A percentile compares a stretch with the other conserved stretches of the same genome.
These are phyloP conservation scores for Rhabdomys dilectus DNA, from an alignment of 2,113 vertebrate genomes.

Conservation along the genomic window DNA sequence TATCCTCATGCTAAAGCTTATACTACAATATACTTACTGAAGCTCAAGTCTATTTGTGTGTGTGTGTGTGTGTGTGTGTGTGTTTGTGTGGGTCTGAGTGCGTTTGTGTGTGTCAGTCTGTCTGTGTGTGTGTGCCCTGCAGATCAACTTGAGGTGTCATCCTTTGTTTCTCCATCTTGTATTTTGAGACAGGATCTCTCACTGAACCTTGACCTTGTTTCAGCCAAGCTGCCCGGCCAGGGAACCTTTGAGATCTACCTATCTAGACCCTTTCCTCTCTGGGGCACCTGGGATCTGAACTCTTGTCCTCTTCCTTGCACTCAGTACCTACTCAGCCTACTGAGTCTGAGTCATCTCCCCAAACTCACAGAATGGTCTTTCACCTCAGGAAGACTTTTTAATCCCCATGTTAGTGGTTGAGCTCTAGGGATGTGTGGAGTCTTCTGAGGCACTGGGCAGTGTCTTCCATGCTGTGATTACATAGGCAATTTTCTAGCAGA, in stretches of 20 bases:
- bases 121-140: neutral
- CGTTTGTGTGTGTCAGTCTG: neutral
- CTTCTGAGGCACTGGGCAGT: neutral
- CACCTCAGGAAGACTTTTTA: neutral
- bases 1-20: neutral
- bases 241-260: neutral
- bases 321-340: neutral
- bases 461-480: neutral
- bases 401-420: neutral
- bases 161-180: neutral
- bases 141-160: neutral
- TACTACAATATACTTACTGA: neutral
- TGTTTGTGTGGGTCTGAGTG: too few species aligned
- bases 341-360: neutral
- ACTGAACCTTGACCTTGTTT: neutral
- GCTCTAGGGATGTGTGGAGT: rapidly evolving
- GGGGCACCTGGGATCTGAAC: neutral
- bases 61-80: too few species aligned
- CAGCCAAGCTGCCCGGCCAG: neutral
- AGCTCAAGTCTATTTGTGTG: neutral
- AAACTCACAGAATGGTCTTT: neutral
- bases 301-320: neutral
- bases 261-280: neutral
- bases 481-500: neutral
- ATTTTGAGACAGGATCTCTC: neutral